Percentiles rank a stretch among this genome's conserved stretches.
Evolutionary conservation across 2,113 vertebrate species (phyloP).

Genomic region (Chloebia gouldiae): DNA sequence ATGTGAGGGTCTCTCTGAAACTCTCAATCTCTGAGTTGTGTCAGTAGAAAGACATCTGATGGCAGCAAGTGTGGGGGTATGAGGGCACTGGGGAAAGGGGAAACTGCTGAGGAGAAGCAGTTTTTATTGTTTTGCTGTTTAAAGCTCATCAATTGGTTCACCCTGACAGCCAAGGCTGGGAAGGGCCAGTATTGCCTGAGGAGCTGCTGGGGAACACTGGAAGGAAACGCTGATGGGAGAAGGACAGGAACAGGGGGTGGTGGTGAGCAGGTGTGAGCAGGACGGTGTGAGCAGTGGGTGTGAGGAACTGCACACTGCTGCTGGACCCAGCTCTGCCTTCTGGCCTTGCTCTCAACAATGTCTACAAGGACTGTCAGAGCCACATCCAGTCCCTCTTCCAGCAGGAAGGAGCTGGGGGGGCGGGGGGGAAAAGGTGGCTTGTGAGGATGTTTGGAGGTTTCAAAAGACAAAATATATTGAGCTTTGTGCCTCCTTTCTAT

Average conservation of each 20-base stretch:
- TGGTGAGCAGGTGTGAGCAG: background rate
- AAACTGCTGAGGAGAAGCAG: background rate
- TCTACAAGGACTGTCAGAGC: background rate
- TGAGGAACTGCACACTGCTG: background rate
- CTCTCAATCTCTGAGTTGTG: accelerated
- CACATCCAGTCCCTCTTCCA: background rate
- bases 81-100: background rate
- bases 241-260: accelerated
- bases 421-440: background rate
- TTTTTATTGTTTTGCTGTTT: background rate
- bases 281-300: background rate
- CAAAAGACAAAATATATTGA: background rate
- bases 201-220: background rate
- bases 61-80: background rate
- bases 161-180: background rate
- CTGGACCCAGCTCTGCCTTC: background rate
- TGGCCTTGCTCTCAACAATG: background rate
- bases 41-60: background rate
- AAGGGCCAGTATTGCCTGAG: background rate
- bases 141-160: background rate
- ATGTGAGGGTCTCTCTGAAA: no score
- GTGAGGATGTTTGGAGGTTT: background rate
- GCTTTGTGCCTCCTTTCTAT: background rate
- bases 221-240: background rate
- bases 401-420: background rate